A percentile compares a stretch with the other conserved stretches of the same genome.
Evolutionary conservation across 2,797 vertebrate genomes (phyloP).

Genomic region (Hippopotamyrus pictus): DNA sequence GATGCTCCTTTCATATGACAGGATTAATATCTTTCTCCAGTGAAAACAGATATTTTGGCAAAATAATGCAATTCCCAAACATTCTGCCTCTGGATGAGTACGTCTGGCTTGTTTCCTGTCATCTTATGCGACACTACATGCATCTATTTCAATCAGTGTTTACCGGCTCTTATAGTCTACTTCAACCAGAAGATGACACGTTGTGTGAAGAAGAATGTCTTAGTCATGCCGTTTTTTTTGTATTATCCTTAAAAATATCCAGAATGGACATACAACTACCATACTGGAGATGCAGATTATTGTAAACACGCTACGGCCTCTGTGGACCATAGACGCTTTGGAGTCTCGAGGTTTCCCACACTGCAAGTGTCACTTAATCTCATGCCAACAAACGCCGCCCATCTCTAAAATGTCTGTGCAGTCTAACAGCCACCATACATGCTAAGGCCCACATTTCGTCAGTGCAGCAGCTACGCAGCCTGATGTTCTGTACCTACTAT

Average conservation of each 20-base stretch:
- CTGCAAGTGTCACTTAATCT: neutral
- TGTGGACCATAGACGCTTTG: neutral
- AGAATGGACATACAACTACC: neutral
- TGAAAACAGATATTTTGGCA: neutral
- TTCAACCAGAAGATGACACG: neutral
- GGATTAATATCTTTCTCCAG: slow-evolving; percentile 11
- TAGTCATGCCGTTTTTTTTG: neutral
- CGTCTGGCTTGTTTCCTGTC: neutral
- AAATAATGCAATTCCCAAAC: neutral
- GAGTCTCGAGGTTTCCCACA: neutral
- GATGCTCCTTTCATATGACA: slow-evolving; percentile 13
- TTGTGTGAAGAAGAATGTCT: neutral
- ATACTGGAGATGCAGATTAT: neutral
- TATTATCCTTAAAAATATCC: neutral
- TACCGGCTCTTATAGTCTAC: neutral
- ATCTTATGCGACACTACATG: neutral
- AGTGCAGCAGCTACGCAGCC: neutral
- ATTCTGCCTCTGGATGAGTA: slow-evolving; percentile 17
- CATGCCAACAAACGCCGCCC: neutral
- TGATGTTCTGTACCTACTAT: neutral
- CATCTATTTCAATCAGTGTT: neutral
- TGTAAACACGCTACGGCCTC: neutral
- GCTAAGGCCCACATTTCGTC: neutral
- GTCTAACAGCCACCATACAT: neutral
- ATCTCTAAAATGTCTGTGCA: neutral